Evolutionary conservation across 2,797 vertebrate genomes (phyloP).

Genomic region (Cygnus olor): DNA sequence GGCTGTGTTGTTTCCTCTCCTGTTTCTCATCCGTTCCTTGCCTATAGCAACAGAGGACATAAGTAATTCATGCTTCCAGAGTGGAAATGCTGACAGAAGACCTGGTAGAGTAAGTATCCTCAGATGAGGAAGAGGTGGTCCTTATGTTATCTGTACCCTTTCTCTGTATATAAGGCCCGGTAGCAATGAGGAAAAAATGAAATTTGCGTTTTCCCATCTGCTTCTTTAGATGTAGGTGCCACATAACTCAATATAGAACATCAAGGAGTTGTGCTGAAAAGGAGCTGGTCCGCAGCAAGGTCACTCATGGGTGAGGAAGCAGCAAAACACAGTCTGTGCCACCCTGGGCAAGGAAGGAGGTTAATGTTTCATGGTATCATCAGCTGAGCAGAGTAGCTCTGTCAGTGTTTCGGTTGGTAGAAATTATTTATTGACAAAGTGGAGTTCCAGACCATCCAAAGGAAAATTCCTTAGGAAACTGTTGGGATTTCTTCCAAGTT

Average conservation of each 20-base stretch:
- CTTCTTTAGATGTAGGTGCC: background rate
- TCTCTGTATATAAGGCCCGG: background rate
- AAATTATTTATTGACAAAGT: conserved; percentile 52
- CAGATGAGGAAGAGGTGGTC: background rate
- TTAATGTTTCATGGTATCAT: conserved; percentile 13
- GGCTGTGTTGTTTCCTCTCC: background rate
- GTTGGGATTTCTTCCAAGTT: background rate
- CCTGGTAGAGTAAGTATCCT: background rate
- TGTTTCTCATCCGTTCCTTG: background rate
- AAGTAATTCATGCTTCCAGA: background rate
- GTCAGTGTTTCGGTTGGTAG: conserved; percentile 43
- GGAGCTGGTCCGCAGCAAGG: background rate
- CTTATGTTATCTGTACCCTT: background rate
- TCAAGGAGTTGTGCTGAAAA: conserved; percentile 34
- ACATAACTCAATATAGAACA: background rate
- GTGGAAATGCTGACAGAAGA: background rate
- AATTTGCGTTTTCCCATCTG: background rate
- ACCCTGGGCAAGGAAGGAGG: background rate
- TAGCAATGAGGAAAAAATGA: background rate
- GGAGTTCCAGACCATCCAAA: background rate
- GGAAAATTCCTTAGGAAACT: conserved; percentile 33
- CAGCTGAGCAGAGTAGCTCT: background rate
- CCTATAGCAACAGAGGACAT: no score
- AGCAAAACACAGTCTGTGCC: background rate
- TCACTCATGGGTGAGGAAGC: conserved; percentile 17